These are phyloP conservation scores for Rhynchotus rufescens DNA, from an alignment of 2,797 vertebrate species.

Conservation along the genomic window DNA sequence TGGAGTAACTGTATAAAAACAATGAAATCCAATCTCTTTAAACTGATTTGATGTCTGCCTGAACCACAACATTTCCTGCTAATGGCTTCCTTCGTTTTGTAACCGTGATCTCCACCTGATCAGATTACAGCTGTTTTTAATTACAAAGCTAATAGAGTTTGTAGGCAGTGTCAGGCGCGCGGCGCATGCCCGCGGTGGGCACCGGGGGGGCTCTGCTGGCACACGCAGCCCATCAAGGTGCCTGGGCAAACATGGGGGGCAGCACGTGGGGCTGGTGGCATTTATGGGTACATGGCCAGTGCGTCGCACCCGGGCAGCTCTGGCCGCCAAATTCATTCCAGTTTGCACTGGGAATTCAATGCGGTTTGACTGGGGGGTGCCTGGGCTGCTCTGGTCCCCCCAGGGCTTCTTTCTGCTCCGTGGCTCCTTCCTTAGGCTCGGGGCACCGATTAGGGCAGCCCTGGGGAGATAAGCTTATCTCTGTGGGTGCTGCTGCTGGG, in stretches of 20 bases:
- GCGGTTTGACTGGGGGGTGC: background rate
- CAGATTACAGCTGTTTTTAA: conserved; percentile 90
- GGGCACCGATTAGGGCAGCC: background rate
- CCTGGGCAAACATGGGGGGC: conserved; percentile 31
- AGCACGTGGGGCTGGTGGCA: too few relatives aligned
- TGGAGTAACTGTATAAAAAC: conserved; percentile 90
- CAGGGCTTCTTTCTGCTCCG: background rate
- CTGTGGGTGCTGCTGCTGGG: background rate
- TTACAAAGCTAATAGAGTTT: conserved; percentile 83
- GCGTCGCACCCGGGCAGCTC: too few relatives aligned
- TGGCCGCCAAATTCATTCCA: too few relatives aligned
- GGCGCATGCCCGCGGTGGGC: conserved; percentile 57
- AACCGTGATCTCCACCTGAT: conserved; percentile 88
- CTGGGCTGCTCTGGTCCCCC: too few relatives aligned
- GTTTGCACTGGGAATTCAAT: too few relatives aligned
- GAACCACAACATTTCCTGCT: conserved; percentile 86
- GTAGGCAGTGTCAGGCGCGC: conserved; percentile 74
- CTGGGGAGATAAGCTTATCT: background rate
- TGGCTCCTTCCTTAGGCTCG: background rate
- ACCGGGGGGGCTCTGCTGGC: background rate
- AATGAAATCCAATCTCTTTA: conserved; percentile 88
- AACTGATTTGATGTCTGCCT: conserved; percentile 93
- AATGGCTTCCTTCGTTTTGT: conserved; percentile 97
- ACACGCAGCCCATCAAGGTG: background rate
- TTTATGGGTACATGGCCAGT: too few relatives aligned